Evolutionary conservation across 23 tunicate genomes (phyloP), one percentile per base, ranked within the genome.

Genomic region (Ciona savignyi): DNA sequence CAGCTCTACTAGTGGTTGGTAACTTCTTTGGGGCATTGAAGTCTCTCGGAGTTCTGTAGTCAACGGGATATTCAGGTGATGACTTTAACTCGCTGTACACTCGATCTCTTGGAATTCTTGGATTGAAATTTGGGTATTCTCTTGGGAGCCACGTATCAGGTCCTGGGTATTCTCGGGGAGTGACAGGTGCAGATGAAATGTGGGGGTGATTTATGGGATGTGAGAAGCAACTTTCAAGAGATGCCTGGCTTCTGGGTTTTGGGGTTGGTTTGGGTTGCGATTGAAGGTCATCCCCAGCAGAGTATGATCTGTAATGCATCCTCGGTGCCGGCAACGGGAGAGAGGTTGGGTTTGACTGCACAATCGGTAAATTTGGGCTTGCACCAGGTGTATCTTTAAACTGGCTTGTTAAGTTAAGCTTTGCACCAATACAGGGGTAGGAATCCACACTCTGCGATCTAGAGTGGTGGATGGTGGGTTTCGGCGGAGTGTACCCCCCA

Each of bases 271-370:
- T 74, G 9, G 56, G 56, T 9, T 9, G 56, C 15, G 56, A 42
- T 42, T 42, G 56, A 15, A 42, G 56, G 15, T 42, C 56, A 31
- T 74, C 78, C 4, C 78, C 78, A 20, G 78, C 69, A 29, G 78
- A 74, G 29, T 42, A 74, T 23, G 78, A 74, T 19, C 78, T 68
- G 28, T 25, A 62, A 51, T 74, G 78, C 28, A 61, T 74, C 27
- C 78, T 29, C n/a, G 78, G 78, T 3, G 78, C 78, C 23, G 78
- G 78, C 22, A 62, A 27, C 25, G 78, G 78, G 30, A 61, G 49
- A 72, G 49, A 49, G 26, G 70, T 49, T 15, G 61, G 15, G 20
- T 20, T 20, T 49, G 61, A 11, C 19, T 15, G 15, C 15, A 49
- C 61, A 20, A 20, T 11, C 1, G 30, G 76, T 63, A 25, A 29